Base-by-base conservation (phyloP, 2,113 vertebrate species). In the Neolamprologus sp. region DNA sequence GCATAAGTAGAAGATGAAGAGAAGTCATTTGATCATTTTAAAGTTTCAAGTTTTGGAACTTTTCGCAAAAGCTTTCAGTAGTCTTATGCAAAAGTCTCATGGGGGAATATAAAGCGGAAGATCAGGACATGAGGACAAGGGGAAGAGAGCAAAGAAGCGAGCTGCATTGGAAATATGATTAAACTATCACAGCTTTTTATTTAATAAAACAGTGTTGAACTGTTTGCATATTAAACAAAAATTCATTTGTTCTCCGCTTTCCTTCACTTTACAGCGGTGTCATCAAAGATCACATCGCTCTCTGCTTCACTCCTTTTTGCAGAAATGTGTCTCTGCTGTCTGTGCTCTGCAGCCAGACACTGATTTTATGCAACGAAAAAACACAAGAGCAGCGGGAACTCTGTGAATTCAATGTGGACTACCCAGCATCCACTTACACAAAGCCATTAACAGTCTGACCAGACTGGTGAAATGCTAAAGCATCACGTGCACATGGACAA, bases 331-430 rank as follows among this genome's bases (percentile, higher is more conserved):
- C 73, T 33, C 11, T 45, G 45, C 81, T 87, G 85, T 84, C 19
- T 26, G 75, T 58, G 80, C 54, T 60, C 33, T 37, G 55, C 68
- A 40, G 75, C 80, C 54, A 81, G 49, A 45, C 84, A 57, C 80
- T 82, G 33, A 54, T 92, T 90, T 89, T 71, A 65, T 90, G 81
- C 57, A 88, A 42, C n/a, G 55, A 88, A 83, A 33, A 40, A 88
- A 80, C 80, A 17, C n/a, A 23, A 63, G 71, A 78, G 53, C 79
- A 71, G 30, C 81, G 4, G 17, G 28, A 86, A 55, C 73, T 21
- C 80, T 7, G 28, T 2, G 21, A 75, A 81, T 57, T 89, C 82
- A 91, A 7, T 53, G 87, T 83, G 53, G 51, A 84, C 23, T 53
- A 33, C 28, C 49, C 87, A 86, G 75, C 75, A 83, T 53, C 58